Evolutionary conservation across 2,797 vertebrate genomes (phyloP), one percentile per base, ranked within the genome.

Genomic region (Parambassis ranga): DNA sequence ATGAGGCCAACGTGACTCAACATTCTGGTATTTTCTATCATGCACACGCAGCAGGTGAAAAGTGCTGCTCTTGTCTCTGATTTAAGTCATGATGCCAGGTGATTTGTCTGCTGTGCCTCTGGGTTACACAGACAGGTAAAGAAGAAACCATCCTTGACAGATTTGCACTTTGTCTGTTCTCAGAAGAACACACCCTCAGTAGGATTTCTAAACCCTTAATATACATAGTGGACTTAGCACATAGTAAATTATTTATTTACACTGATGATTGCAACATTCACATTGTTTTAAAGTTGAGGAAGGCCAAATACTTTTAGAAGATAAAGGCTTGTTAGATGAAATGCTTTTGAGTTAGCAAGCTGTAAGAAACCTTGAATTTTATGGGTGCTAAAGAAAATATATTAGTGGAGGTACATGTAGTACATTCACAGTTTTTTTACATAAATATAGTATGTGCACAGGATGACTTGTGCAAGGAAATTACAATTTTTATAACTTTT

Each of bases 51-150:
- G 65, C 66, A 70, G 78, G 71, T 44, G 24, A 57, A 78, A 71
- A 81, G 37, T 23, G 23, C 33, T 36, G 58, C 57, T 57, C 66
- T 76, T 38, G 65, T 77, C 55, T 82, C 20, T 5, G 48, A 73
- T 83, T 75, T 61, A 78, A 83, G 62, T 68, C 33, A 22, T 28
- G 62, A 84, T 71, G 58, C 59, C 24, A 47, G 51, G 16, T 64
- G 60, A 71, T 79, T 79, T 66, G 65, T 77, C 63, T 65, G 65
- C 63, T 65, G 32, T 18, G 55, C 71, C 65, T 75, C 15, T 47
- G 41, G 75, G 81, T 35, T 57, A 51, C 36, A 56, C 31, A 79
- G 52, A 65, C 32, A 58, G 33, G 27, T 10, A 44, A 41, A 36
- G 58, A 56, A 70, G 33, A 50, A 37, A 46, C 46, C 44, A 41